Evolutionary conservation across 2,797 vertebrate genomes (phyloP).

Genomic region (Podarcis lilfordi): DNA sequence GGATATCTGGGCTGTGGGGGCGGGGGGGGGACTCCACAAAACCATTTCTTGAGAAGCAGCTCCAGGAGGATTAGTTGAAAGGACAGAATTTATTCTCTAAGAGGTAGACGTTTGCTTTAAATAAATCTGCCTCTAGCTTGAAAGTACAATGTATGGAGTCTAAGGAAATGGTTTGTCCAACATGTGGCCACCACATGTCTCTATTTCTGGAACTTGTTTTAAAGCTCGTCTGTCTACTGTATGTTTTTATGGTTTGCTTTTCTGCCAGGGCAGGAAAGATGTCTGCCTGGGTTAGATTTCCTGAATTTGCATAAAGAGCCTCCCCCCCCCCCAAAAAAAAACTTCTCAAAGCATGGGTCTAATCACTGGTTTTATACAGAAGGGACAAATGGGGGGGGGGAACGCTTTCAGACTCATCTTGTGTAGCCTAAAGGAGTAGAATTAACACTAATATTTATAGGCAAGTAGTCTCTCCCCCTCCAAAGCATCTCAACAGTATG

Average conservation of each 20-base stretch:
- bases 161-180: conserved; percentile 34
- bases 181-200: conserved; percentile 71
- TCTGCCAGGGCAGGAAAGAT: conserved; percentile 52
- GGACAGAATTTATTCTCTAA: conserved; percentile 26
- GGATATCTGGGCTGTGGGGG: neutral
- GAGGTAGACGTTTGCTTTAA: conserved; percentile 20
- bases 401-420: neutral
- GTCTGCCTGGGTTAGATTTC: conserved; percentile 32
- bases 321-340: conserved; percentile 13
- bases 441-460: neutral
- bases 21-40: neutral
- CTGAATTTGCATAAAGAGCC: conserved; percentile 53
- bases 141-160: conserved; percentile 18
- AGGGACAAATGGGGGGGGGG: neutral
- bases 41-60: conserved; percentile 2
- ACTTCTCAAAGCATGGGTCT: conserved; percentile 49
- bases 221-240: conserved; percentile 43
- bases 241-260: conserved; percentile 62
- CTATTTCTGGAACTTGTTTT: conserved; percentile 38
- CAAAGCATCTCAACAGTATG: neutral
- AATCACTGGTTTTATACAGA: conserved; percentile 30
- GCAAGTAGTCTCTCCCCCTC: neutral
- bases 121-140: conserved; percentile 33
- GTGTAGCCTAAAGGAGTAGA: neutral
- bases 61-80: conserved; percentile 17